Percentiles rank a stretch among this genome's conserved stretches.
Conservation (phyloP, 1,140 invertebrate species). For the Hylyphantes graminicola region DNA sequence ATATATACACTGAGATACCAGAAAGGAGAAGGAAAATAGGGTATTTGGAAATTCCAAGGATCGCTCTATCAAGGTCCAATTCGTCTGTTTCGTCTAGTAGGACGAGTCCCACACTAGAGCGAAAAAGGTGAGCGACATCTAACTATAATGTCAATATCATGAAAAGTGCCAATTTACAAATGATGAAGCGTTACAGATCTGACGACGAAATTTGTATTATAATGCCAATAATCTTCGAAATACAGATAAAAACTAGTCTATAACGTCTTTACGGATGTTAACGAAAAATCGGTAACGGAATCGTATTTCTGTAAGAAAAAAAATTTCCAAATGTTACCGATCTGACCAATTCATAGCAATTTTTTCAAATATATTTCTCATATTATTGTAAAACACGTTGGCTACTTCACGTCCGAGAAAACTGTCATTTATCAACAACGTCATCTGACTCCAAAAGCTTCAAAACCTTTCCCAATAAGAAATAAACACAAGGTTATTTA, state of each 20-base stretch:
- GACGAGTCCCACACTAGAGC: slow-evolving; percentile 17
- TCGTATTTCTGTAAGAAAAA: no score
- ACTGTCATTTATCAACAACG: no score
- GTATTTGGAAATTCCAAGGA: slow-evolving; percentile 19
- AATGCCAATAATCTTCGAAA: background rate
- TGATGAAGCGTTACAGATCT: no score
- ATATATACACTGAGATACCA: slow-evolving; percentile 14
- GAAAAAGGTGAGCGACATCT: slow-evolving; percentile 8
- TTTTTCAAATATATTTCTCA: no score
- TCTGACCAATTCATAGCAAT: no score
- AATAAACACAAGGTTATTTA: no score
- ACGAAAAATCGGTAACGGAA: no score
- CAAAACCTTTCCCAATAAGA: no score
- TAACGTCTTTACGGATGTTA: background rate
- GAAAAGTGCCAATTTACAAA: background rate
- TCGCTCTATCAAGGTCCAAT: slow-evolving; percentile 12
- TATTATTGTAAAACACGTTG: no score
- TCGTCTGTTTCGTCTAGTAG: background rate
- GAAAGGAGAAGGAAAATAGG: background rate
- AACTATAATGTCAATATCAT: background rate
- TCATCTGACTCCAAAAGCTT: no score
- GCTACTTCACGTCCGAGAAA: no score
- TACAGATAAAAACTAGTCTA: background rate
- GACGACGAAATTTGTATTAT: background rate
- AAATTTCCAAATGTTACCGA: no score